Evolutionary conservation across 2,113 vertebrate species (phyloP).

Genomic region (Corydoras sp.): DNA sequence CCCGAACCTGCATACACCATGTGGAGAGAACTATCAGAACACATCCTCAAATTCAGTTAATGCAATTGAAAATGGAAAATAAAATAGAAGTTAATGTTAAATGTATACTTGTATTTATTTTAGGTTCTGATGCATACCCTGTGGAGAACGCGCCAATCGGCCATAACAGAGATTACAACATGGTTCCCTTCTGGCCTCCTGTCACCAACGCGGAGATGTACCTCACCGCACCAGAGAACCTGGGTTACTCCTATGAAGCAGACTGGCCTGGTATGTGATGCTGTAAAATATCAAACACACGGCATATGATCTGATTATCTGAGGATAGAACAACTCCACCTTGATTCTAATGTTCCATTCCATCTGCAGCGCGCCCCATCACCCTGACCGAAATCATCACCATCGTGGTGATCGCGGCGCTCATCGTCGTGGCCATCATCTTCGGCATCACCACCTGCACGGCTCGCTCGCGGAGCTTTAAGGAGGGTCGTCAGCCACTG

Average conservation of each 20-base stretch:
- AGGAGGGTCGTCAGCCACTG: constrained; percentile 80
- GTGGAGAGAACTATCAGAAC: no score
- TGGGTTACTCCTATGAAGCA: constrained; percentile 88
- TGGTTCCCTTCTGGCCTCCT: constrained; percentile 98
- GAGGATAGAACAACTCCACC: no score
- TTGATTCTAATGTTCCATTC: no score
- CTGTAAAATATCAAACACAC: not conserved
- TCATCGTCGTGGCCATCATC: constrained; percentile 76
- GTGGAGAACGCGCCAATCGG: constrained; percentile 93
- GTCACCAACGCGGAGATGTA: constrained; percentile 93
- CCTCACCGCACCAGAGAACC: constrained; percentile 78
- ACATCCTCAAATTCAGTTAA: no score
- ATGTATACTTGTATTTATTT: not conserved
- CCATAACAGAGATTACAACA: constrained; percentile 88
- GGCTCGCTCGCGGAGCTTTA: constrained; percentile 64
- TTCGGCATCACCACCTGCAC: constrained; percentile 73
- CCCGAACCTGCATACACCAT: no score
- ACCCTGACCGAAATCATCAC: constrained; percentile 83
- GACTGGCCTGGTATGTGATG: constrained; percentile 81
- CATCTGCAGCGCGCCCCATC: constrained; percentile 47
- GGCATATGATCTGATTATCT: no score
- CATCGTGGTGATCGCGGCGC: constrained; percentile 74
- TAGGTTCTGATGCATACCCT: constrained; percentile 78
- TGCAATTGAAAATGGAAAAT: no score
- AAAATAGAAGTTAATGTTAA: no score